Conservation (phyloP, 2,888 invertebrate species). For the Cerastoderma edule region DNA sequence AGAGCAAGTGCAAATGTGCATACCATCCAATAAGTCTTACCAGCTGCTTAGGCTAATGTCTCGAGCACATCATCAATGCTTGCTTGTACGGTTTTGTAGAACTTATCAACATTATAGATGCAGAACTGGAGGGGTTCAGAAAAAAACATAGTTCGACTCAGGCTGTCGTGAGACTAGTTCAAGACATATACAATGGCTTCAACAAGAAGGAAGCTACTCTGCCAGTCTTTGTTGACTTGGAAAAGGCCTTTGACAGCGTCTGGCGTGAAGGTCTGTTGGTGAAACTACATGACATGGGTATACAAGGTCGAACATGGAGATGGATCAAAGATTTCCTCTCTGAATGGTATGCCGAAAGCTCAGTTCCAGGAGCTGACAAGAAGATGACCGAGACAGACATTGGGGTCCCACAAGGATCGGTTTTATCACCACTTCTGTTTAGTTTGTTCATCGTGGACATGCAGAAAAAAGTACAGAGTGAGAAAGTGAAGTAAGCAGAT, state of each 20-base stretch:
- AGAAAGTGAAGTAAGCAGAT: constrained; percentile 36
- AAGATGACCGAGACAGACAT: not conserved
- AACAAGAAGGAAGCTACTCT: constrained; percentile 18
- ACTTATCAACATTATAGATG: constrained; percentile 12
- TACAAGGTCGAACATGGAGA: constrained; percentile 24
- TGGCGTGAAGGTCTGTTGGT: constrained; percentile 37
- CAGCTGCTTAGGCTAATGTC: constrained; percentile 23
- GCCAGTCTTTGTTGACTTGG: constrained; percentile 31
- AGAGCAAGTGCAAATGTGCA: constrained; percentile 1
- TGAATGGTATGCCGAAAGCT: constrained; percentile 12
- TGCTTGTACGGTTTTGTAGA: constrained; percentile 28
- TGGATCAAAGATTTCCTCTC: constrained; percentile 27
- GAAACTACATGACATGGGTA: constrained; percentile 18
- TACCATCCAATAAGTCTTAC: constrained; percentile 41
- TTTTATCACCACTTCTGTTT: constrained; percentile 34
- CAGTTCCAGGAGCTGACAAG: not conserved
- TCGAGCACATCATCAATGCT: constrained; percentile 29
- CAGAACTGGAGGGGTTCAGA: constrained; percentile 34
- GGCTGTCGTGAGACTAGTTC: constrained; percentile 16
- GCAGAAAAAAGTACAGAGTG: not conserved
- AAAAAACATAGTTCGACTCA: constrained; percentile 17
- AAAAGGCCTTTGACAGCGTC: constrained; percentile 41
- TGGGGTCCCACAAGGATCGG: constrained; percentile 36
- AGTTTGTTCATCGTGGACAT: constrained; percentile 27
- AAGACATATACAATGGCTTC: constrained; percentile 28